Evolutionary conservation across 2,113 vertebrate genomes (phyloP).

Genomic region (Anarrhichthys ocellatus): DNA sequence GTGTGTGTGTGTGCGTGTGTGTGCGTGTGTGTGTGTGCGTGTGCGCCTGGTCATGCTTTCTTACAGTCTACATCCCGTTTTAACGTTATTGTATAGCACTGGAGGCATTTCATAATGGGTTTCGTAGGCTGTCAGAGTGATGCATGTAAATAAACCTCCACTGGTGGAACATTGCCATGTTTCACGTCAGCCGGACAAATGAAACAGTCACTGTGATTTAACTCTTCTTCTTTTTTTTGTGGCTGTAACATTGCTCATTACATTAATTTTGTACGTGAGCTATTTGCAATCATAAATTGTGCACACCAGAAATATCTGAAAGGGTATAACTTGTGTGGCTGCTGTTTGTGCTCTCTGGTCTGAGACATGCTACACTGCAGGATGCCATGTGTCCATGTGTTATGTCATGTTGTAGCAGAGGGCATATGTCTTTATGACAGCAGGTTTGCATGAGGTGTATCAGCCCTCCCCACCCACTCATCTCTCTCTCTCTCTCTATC

Average conservation of each 20-base stretch:
- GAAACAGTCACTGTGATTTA: conserved; percentile 5
- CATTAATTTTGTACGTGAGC: conserved; percentile 31
- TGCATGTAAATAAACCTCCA: conserved; percentile 57
- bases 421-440: conserved; percentile 47
- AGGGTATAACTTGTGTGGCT: conserved; percentile 2
- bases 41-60: conserved; percentile 29
- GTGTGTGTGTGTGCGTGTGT: not conserved
- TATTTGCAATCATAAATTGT: conserved; percentile 31
- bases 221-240: conserved; percentile 29
- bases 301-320: not conserved
- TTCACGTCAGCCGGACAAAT: conserved; percentile 23
- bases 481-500: not conserved
- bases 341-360: conserved; percentile 28
- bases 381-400: conserved; percentile 47
- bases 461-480: not conserved
- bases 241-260: conserved; percentile 26
- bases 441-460: conserved; percentile 50
- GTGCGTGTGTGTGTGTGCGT: conserved; percentile 16
- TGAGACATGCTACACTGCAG: conserved; percentile 37
- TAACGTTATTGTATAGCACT: conserved; percentile 25
- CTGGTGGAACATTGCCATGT: conserved; percentile 33
- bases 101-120: conserved; percentile 50
- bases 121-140: conserved; percentile 39
- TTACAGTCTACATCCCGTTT: conserved; percentile 17
- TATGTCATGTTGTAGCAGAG: conserved; percentile 56